These are phyloP conservation scores for Meloidogyne floridensis DNA, from an alignment of 1,140 invertebrate species.

Conservation along the genomic window DNA sequence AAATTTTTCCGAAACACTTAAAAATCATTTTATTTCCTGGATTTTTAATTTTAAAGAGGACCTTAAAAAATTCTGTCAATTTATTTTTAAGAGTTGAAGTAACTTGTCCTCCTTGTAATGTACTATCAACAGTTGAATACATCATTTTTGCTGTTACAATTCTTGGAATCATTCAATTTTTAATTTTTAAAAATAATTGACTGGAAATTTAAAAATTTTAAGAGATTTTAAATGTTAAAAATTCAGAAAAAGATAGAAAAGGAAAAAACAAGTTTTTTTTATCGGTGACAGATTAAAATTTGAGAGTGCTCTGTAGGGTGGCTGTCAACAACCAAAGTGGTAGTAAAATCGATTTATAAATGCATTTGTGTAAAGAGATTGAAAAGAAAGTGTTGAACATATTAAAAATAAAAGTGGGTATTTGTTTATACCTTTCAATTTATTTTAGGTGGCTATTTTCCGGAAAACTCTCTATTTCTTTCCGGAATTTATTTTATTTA, in stretches of 20 bases:
- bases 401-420: background rate
- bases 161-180: background rate
- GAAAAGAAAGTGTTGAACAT: background rate
- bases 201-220: too few species aligned
- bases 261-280: background rate
- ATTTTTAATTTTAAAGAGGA: background rate
- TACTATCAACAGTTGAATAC: background rate
- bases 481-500: background rate
- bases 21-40: background rate
- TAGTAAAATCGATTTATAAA: background rate
- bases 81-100: background rate
- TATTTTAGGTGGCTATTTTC: background rate
- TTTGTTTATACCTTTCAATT: background rate
- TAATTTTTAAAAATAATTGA: background rate
- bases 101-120: background rate
- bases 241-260: background rate
- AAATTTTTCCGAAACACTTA: too few species aligned
- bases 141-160: background rate
- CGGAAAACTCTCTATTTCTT: background rate
- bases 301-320: background rate
- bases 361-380: background rate
- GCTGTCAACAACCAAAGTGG: background rate
- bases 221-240: background rate
- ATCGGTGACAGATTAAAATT: background rate
- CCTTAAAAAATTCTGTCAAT: constrained; percentile 18